Percentiles rank a stretch among this genome's conserved stretches.
Evolutionary conservation across 2,797 vertebrate genomes (phyloP).

Genomic region (Lagocephalus sceleratus): DNA sequence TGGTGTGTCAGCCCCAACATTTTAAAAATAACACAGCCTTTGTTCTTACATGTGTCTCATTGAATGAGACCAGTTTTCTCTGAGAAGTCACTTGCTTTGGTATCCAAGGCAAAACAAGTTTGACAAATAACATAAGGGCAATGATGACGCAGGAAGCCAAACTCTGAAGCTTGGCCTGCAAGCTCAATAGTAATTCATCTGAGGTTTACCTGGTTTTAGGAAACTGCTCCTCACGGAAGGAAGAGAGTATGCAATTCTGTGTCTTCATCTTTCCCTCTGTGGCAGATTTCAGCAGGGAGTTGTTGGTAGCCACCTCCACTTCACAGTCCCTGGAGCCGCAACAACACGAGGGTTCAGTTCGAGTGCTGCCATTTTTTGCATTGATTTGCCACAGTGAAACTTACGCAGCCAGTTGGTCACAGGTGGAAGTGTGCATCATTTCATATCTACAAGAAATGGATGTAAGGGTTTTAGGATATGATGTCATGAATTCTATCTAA

Average conservation of each 20-base stretch:
- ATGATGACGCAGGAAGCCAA: constrained; percentile 19
- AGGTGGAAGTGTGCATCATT: not conserved
- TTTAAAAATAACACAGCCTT: constrained; percentile 10
- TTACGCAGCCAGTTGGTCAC: constrained; percentile 16
- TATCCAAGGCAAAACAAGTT: constrained; percentile 33
- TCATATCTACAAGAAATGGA: constrained; percentile 40
- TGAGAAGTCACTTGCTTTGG: constrained; percentile 30
- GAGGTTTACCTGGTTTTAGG: constrained; percentile 37
- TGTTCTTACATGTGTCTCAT: constrained; percentile 21
- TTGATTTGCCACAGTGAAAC: constrained; percentile 8
- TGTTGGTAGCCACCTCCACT: not conserved
- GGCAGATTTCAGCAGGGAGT: constrained; percentile 41
- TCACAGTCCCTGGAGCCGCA: constrained; percentile 31
- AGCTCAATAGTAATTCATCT: not conserved
- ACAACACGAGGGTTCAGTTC: not conserved
- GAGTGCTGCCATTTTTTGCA: not conserved
- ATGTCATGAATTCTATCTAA: not conserved
- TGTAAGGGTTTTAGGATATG: not conserved
- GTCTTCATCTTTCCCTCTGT: constrained; percentile 48
- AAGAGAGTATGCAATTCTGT: constrained; percentile 17
- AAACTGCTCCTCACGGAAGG: constrained; percentile 4
- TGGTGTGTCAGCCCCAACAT: constrained; percentile 11
- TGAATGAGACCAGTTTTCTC: constrained; percentile 1
- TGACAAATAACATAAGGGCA: constrained; percentile 4
- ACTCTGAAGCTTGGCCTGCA: not conserved